Percentiles rank a stretch among this genome's conserved stretches.
Conservation (phyloP, 2,797 vertebrate species). For the Masticophis lateralis region DNA sequence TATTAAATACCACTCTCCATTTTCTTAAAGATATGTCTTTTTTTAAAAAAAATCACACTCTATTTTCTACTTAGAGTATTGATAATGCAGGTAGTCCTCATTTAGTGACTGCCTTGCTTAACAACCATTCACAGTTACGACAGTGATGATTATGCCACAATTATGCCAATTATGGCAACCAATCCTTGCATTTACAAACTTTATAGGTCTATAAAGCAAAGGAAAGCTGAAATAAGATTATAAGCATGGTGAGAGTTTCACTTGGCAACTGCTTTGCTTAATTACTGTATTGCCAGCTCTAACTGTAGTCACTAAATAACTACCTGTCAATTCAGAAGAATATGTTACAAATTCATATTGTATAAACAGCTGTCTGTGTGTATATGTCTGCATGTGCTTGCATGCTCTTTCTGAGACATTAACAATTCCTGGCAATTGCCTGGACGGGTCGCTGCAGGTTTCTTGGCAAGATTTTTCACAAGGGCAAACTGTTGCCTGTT, state of each 20-base stretch:
- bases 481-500: background rate
- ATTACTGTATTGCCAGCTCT: background rate
- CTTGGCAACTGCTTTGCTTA: background rate
- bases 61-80: background rate
- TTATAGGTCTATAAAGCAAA: background rate
- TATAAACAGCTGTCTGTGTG: background rate
- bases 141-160: background rate
- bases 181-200: background rate
- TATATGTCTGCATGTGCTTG: background rate
- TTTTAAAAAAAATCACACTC: background rate
- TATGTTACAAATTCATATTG: background rate
- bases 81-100: background rate
- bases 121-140: background rate
- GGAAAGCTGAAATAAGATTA: background rate
- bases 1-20: background rate
- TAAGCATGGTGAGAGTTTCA: background rate
- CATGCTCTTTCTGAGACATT: background rate
- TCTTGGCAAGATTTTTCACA: background rate
- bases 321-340: background rate
- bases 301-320: background rate
- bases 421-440: background rate
- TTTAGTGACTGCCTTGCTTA: background rate
- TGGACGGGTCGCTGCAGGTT: background rate
- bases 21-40: background rate
- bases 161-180: background rate